Evolutionary conservation across 2,113 vertebrate species (phyloP), one percentile per base, ranked within the genome.

Genomic region (Mixornis gularis): DNA sequence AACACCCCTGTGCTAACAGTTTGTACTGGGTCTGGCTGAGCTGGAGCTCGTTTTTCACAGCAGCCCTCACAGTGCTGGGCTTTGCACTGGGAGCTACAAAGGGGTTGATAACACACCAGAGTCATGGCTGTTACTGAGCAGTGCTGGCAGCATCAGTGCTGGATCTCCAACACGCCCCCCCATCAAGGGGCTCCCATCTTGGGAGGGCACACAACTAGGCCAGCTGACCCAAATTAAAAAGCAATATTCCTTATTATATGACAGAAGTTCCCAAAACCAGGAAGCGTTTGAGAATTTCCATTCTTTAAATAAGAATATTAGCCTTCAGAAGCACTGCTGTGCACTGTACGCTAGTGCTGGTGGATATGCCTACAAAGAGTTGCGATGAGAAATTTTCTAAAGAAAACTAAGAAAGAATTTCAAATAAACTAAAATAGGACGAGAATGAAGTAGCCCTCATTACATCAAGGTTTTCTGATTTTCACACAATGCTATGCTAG

Each of bases 281-380:
- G 9, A 60, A 48, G 52, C 43, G 36, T 12, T 38, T 40, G 25
- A 87, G 59, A 92, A 83, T 34, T 72, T 34, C 34, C 17, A 40
- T 34, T 79, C 17, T 72, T 82, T 20, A 58, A 63, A 58, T 26
- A 64, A 44, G 18, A 62, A 34, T 36, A 38, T 12, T 3, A 20
- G 3, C 22, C 29, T 40, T 36, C 43, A 63, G 46, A 69, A 91
- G 29, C 32, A 58, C 3, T n/a, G 25, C 43, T 69, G 14, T 12
- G n/a, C 41, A 32, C 4, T 0, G 0, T 13, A 49, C 1, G 5
- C 17, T 46, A 71, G 30, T 1, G 0, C 49, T 71, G 56, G 27
- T n/a, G 15, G 43, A 56, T 36, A 27, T 6, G 7, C 17, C 65
- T 17, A 43, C 1, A 0, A 53, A 55, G 18, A 84, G 13, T 1